phyloP scores from a whole-genome alignment of 2,888 invertebrate genomes.

The Pollenia angustigena region DNA sequence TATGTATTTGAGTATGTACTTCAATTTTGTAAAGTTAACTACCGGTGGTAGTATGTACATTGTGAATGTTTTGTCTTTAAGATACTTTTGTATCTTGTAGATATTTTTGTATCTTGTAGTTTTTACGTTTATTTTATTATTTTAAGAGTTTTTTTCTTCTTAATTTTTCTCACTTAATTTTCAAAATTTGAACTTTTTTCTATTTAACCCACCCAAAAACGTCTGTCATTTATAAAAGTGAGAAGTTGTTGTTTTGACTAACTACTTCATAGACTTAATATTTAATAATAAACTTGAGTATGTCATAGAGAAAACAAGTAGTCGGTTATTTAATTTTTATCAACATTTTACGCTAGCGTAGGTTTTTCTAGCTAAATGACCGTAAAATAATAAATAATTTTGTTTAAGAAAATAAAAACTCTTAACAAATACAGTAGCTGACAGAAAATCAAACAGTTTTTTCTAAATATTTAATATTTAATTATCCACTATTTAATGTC shows the following conservation, averaged over 20 bases:
- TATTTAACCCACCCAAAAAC: not conserved
- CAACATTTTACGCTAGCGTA: slow-evolving; percentile 23
- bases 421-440: slow-evolving; percentile 52
- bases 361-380: slow-evolving; percentile 7
- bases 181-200: no score
- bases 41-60: no score
- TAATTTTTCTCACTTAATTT: no score
- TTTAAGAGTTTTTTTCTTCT: no score
- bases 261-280: slow-evolving; percentile 32
- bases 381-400: slow-evolving; percentile 4
- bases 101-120: no score
- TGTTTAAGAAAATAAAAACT: not conserved
- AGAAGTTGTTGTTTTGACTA: slow-evolving; percentile 37
- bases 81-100: no score
- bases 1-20: no score
- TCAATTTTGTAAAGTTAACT: no score
- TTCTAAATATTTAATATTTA: slow-evolving; percentile 59
- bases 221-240: slow-evolving; percentile 51
- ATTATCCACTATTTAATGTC: slow-evolving; percentile 68
- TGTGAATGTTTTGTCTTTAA: no score
- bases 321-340: slow-evolving; percentile 16
- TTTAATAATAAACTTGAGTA: slow-evolving; percentile 31
- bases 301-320: not conserved
- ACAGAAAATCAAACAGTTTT: slow-evolving; percentile 38
- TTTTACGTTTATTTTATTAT: no score